phyloP scores from a whole-genome alignment of 2,888 invertebrate genomes.

The Cybosia mesomella region DNA sequence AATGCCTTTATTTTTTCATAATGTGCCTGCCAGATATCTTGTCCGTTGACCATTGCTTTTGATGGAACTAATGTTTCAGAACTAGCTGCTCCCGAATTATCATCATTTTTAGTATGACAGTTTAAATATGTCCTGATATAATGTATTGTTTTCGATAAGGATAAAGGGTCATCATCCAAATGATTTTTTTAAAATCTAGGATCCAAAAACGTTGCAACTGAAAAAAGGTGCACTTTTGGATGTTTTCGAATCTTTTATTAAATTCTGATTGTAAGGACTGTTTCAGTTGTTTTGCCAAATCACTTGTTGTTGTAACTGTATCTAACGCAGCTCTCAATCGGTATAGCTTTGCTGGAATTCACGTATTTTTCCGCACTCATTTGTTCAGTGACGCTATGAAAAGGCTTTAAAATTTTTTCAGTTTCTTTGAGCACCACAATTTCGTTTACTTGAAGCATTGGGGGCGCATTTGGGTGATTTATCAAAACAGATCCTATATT shows the following conservation, averaged over 20 bases:
- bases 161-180: constrained; percentile 28
- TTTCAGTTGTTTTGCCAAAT: constrained; percentile 34
- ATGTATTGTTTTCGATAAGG: constrained; percentile 36
- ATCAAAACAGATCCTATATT: too few relatives aligned
- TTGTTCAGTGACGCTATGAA: too few relatives aligned
- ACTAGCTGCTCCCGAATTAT: constrained; percentile 26
- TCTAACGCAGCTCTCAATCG: too few relatives aligned
- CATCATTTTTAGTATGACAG: constrained; percentile 20
- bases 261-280: constrained; percentile 30
- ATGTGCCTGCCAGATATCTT: constrained; percentile 42
- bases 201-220: constrained; percentile 29
- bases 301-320: too few relatives aligned
- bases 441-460: too few relatives aligned
- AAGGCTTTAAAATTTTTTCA: too few relatives aligned
- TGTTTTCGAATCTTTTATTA: constrained; percentile 37
- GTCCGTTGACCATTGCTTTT: constrained; percentile 27
- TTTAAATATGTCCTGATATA: constrained; percentile 35
- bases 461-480: too few relatives aligned
- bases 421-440: too few relatives aligned
- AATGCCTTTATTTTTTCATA: constrained; percentile 34
- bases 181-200: constrained; percentile 30
- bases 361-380: too few relatives aligned
- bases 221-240: constrained; percentile 34
- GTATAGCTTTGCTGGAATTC: too few relatives aligned
- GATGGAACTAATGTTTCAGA: constrained; percentile 30